Evolutionary conservation across 2,888 invertebrate species (phyloP).

Genomic region (Megalurothrips usitatus): DNA sequence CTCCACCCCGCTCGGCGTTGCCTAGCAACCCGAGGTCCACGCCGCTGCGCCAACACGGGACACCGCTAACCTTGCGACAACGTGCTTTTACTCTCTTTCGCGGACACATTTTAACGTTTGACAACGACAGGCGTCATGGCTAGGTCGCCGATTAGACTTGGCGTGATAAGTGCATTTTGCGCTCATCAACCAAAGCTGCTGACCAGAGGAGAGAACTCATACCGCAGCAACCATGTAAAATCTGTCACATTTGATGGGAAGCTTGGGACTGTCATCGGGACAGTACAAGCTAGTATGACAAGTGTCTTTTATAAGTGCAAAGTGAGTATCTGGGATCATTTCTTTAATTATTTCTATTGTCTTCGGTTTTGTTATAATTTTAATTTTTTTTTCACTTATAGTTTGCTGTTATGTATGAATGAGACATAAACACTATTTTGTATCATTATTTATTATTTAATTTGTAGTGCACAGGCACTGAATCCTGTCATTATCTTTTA

Average conservation of each 20-base stretch:
- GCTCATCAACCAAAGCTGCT: not conserved
- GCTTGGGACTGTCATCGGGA: not conserved
- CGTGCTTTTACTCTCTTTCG: too few relatives aligned
- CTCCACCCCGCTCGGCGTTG: too few relatives aligned
- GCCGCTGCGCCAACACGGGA: too few relatives aligned
- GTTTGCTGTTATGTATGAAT: too few relatives aligned
- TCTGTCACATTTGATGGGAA: not conserved
- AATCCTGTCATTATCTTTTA: too few relatives aligned
- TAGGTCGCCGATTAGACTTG: not conserved
- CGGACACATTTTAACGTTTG: too few relatives aligned
- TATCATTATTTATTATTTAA: too few relatives aligned
- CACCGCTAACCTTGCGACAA: too few relatives aligned
- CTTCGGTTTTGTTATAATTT: not conserved
- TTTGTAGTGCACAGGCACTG: too few relatives aligned
- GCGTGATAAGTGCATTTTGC: not conserved
- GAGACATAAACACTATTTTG: too few relatives aligned
- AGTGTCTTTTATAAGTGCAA: not conserved
- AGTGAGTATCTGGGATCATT: not conserved
- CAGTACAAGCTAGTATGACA: not conserved
- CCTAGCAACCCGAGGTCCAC: too few relatives aligned
- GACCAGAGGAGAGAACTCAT: not conserved
- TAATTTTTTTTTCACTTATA: not conserved
- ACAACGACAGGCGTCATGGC: too few relatives aligned
- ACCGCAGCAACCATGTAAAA: not conserved
- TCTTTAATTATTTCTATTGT: not conserved